Evolutionary conservation across 2,888 invertebrate species (phyloP).

Genomic region (Sphinx pinastri): DNA sequence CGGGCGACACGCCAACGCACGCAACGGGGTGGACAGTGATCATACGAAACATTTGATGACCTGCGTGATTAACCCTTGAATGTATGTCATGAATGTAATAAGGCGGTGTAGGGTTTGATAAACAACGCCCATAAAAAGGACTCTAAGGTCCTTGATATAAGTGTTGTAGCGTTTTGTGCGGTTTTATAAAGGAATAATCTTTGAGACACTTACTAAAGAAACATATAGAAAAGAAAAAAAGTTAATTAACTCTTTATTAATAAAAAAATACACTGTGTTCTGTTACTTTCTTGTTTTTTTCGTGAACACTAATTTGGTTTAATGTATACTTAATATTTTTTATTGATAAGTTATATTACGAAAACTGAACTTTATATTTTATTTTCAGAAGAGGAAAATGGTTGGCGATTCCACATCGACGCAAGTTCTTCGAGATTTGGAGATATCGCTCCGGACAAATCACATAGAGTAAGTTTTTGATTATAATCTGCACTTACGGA

Average conservation of each 20-base stretch:
- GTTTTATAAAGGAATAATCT: too few relatives aligned
- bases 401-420: slow-evolving; percentile 98
- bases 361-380: slow-evolving; percentile 7
- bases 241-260: too few relatives aligned
- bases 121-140: background rate
- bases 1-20: background rate
- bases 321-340: too few relatives aligned
- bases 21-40: background rate
- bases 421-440: slow-evolving; percentile 98
- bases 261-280: too few relatives aligned
- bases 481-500: background rate
- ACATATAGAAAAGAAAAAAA: too few relatives aligned
- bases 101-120: background rate
- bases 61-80: slow-evolving; percentile 7
- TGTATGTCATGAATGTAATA: background rate
- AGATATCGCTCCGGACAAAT: slow-evolving; percentile 99
- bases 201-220: too few relatives aligned
- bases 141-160: too few relatives aligned
- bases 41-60: slow-evolving; percentile 13
- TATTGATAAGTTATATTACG: too few relatives aligned
- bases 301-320: too few relatives aligned
- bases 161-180: too few relatives aligned
- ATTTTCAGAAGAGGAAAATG: slow-evolving; percentile 97
- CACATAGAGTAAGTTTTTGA: slow-evolving; percentile 94
- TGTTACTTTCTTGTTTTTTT: too few relatives aligned